Conservation (phyloP, 2,113 vertebrate species). For the Cynopterus brachyotis region DNA sequence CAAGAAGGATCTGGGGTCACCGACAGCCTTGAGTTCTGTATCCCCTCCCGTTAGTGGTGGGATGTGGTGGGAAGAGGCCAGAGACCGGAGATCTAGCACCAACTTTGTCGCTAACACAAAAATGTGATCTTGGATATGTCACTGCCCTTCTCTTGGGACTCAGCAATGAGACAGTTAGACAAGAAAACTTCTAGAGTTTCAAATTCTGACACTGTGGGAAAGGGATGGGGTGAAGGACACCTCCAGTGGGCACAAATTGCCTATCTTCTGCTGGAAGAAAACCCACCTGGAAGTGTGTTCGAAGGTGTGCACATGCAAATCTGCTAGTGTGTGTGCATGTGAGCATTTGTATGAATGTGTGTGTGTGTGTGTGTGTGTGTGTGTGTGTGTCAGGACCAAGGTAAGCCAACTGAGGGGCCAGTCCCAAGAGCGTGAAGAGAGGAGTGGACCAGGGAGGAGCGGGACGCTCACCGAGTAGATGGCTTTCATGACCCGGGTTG, state of each 20-base stretch:
- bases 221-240: background rate
- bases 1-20: background rate
- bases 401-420: rapidly evolving
- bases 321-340: background rate
- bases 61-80: background rate
- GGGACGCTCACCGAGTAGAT: conserved; percentile 91
- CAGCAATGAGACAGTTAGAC: background rate
- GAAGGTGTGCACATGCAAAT: background rate
- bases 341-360: rapidly evolving
- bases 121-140: background rate
- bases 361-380: too few species aligned
- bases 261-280: background rate
- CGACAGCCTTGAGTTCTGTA: background rate
- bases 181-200: background rate
- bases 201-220: background rate
- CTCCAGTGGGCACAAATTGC: too few species aligned
- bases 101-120: background rate
- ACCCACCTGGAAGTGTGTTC: background rate
- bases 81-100: background rate
- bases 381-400: background rate
- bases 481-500: conserved; percentile 96
- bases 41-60: background rate
- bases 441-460: rapidly evolving
- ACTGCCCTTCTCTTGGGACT: background rate
- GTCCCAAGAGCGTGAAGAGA: rapidly evolving